Percentiles rank a stretch among this genome's conserved stretches.
These are phyloP conservation scores for Notospermus geniculatus DNA, from an alignment of 1,140 invertebrate genomes.

Conservation along the genomic window DNA sequence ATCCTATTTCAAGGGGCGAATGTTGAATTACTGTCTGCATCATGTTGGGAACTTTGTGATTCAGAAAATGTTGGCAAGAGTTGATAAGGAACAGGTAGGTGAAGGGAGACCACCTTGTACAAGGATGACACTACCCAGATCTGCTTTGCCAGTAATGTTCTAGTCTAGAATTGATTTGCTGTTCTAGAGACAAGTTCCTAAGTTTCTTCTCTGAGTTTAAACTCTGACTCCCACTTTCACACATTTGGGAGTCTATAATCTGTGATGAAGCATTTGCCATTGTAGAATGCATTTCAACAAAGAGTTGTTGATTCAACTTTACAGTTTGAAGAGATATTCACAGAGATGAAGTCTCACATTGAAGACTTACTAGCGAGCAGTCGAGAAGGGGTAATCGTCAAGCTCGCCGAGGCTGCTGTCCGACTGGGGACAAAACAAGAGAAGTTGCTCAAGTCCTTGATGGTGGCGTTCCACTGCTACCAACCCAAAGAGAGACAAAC, in stretches of 20 bases:
- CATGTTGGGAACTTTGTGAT: constrained; percentile 73
- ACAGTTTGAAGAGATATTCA: constrained; percentile 33
- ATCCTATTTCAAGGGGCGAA: constrained; percentile 28
- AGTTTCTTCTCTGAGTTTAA: too few relatives aligned
- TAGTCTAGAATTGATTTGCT: too few relatives aligned
- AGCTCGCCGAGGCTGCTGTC: constrained; percentile 31
- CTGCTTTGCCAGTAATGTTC: too few relatives aligned
- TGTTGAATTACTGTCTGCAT: constrained; percentile 59
- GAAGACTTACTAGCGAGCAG: constrained; percentile 35
- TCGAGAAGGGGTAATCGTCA: constrained; percentile 34
- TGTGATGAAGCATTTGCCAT: too few relatives aligned
- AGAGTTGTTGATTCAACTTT: constrained; percentile 9
- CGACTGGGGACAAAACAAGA: constrained; percentile 27
- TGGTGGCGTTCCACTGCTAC: constrained; percentile 66
- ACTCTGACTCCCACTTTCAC: too few relatives aligned
- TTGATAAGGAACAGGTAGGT: constrained; percentile 65
- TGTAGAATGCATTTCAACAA: too few relatives aligned
- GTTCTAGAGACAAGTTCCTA: too few relatives aligned
- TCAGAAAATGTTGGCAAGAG: constrained; percentile 69
- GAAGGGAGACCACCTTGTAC: too few relatives aligned
- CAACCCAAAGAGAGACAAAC: constrained; percentile 62
- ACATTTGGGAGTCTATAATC: neutral
- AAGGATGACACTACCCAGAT: too few relatives aligned
- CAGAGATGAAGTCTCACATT: constrained; percentile 29
- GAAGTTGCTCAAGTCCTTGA: constrained; percentile 60